phyloP scores from a whole-genome alignment of 2,888 invertebrate genomes.

The Drosophila prostipennis region DNA sequence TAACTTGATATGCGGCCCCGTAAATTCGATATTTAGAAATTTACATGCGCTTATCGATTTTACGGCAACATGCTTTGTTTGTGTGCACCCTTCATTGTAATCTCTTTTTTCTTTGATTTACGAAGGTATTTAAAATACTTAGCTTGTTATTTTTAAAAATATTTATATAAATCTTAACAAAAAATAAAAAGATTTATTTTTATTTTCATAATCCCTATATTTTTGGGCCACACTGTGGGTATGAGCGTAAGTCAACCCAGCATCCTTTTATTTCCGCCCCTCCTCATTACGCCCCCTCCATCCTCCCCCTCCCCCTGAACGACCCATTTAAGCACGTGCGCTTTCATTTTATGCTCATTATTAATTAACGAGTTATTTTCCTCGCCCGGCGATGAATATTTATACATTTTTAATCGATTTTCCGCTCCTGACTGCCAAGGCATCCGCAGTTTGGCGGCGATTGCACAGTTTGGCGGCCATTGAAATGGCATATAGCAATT shows the following conservation, averaged over 20 bases:
- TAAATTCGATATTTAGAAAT: too few relatives aligned
- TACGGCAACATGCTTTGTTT: too few relatives aligned
- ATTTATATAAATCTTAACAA: too few relatives aligned
- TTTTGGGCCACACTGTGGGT: background rate
- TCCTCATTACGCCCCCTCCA: background rate
- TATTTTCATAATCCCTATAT: too few relatives aligned
- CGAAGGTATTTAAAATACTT: too few relatives aligned
- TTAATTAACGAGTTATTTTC: constrained; percentile 79
- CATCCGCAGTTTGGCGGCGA: constrained; percentile 6
- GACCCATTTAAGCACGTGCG: constrained; percentile 57
- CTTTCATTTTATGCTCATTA: constrained; percentile 74
- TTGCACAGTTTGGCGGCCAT: constrained; percentile 4
- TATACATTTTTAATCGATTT: constrained; percentile 76
- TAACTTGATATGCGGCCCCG: too few relatives aligned
- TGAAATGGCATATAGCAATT: constrained; percentile 11
- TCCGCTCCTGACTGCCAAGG: constrained; percentile 7
- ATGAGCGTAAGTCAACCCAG: constrained; percentile 1
- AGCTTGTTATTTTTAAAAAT: too few relatives aligned
- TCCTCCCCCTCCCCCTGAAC: background rate
- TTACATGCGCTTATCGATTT: too few relatives aligned
- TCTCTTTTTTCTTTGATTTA: too few relatives aligned
- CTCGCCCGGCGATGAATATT: constrained; percentile 65
- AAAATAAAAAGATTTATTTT: too few relatives aligned
- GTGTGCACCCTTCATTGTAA: too few relatives aligned
- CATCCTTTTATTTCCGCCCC: constrained; percentile 1